Conservation (phyloP, 2,113 vertebrate genomes). For the Pampusana beccarii region DNA sequence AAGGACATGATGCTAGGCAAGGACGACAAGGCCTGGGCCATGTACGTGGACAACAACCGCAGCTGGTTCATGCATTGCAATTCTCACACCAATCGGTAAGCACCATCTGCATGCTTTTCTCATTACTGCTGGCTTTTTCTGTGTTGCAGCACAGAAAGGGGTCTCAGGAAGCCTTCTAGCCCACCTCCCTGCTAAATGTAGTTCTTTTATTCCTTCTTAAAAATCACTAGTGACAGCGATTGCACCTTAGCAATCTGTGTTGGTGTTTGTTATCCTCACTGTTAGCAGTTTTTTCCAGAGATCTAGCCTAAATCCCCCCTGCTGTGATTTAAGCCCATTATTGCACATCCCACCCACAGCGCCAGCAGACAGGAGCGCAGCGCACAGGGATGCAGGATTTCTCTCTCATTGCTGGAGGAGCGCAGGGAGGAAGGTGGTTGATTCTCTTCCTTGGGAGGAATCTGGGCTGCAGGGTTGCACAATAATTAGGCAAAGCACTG, state of each 20-base stretch:
- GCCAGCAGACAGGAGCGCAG: background rate
- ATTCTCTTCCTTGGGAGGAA: background rate
- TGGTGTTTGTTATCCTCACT: background rate
- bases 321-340: background rate
- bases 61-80: slow-evolving; percentile 99
- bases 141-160: background rate
- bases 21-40: slow-evolving; percentile 97
- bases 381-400: background rate
- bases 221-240: background rate
- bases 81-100: slow-evolving; percentile 95
- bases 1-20: slow-evolving; percentile 99
- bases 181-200: background rate
- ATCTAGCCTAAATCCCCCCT: background rate
- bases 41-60: slow-evolving; percentile 99
- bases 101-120: background rate
- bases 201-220: background rate
- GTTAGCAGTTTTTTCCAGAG: background rate
- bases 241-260: background rate
- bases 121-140: rapidly evolving
- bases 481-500: background rate
- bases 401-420: background rate
- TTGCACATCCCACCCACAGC: rapidly evolving
- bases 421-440: background rate
- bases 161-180: background rate
- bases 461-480: background rate